Base-by-base conservation (phyloP, 2,797 vertebrate species). In the Sebastes wilsoni region DNA sequence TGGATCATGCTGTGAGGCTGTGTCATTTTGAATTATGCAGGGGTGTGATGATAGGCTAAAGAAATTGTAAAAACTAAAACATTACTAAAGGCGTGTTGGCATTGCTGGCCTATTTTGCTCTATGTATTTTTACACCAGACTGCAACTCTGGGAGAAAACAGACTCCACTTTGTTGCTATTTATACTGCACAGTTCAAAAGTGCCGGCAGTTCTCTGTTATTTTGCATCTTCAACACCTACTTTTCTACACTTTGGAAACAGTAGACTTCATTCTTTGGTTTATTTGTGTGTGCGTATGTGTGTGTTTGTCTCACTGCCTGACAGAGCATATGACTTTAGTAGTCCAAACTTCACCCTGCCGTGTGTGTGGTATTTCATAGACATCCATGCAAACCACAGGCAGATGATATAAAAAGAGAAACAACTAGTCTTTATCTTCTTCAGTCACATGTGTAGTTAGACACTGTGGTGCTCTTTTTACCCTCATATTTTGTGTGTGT, bases 311-410 rank as follows among this genome's bases (percentile, higher is more conserved):
- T 60, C 1, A 14, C 25, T 88, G 88, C 71, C 68, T 80, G 73
- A 77, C 30, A 16, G 61, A 87, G 84, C 91, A 88, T 77, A 88
- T 92, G 91, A 93, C 83, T 82, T 86, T 56, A 71, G 30, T 67
- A 7, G 22, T 72, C 16, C 28, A 34, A 49, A 67, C 58, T 14
- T 65, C 46, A 20, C n/a, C 28, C 23, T 42, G 62, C 12, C 1
- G 18, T 67, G 52, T 72, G 64, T n/a, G 22, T 30, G 54, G 25
- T 73, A 28, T n/a, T 75, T 74, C 1, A n/a, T 12, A 64, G 54
- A 77, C 67, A 73, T 74, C 38, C 70, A 32, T 58, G 60, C 16
- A 60, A 68, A 81, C 81, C 60, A 77, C 14, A 86, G 28, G 64
- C 49, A 56, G 75, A 85, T 65, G 77, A 87, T 66, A 30, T 5